Conservation (phyloP, 2,797 vertebrate species). For the Caiman crocodilus region DNA sequence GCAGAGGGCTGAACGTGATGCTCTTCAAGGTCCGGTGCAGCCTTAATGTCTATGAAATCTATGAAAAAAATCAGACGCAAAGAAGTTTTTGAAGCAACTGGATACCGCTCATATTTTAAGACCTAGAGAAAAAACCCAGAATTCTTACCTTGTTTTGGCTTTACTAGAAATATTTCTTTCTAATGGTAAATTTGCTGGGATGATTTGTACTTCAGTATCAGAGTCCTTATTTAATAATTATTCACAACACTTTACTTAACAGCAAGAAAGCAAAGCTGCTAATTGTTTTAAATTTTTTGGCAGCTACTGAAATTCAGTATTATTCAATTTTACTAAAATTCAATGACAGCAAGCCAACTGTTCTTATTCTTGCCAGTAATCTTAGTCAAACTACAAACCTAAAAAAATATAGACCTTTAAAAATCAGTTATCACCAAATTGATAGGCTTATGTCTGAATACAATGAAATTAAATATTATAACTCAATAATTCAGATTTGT, state of each 20-base stretch:
- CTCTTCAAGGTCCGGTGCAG: no score
- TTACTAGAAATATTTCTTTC: neutral
- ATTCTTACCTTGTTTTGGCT: no score
- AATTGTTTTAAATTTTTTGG: neutral
- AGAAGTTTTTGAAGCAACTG: no score
- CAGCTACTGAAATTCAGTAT: neutral
- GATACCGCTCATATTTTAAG: no score
- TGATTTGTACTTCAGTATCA: neutral
- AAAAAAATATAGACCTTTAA: neutral
- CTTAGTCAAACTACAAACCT: neutral
- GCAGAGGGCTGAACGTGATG: no score
- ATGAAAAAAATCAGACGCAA: no score
- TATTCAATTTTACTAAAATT: neutral
- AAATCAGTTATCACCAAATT: slow-evolving; percentile 14
- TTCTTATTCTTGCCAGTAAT: neutral
- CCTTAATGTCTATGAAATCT: no score
- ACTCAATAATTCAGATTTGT: neutral
- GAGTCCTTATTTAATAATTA: neutral
- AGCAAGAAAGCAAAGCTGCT: neutral
- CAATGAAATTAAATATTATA: slow-evolving; percentile 40
- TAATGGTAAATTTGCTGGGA: neutral
- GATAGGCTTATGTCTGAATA: neutral
- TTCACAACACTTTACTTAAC: neutral
- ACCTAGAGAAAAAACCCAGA: no score
- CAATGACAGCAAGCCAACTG: neutral